These are phyloP conservation scores for Slavum lentiscoides DNA, from an alignment of 2,888 invertebrate genomes.

Conservation along the genomic window DNA sequence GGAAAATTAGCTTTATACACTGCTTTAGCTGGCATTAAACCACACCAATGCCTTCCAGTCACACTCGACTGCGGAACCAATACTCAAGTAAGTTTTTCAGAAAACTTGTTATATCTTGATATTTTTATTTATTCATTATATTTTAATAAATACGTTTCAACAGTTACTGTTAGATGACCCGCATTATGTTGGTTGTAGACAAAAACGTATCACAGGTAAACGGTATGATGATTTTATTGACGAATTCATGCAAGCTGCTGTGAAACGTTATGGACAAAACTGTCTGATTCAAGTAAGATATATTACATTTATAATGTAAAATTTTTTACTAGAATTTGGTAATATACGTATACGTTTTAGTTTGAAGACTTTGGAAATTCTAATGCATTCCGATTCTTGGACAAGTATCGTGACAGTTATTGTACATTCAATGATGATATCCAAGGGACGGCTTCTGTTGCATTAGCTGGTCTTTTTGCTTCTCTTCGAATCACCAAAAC, in stretches of 20 bases:
- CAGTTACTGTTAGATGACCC: slow-evolving; percentile 86
- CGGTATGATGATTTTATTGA: slow-evolving; percentile 92
- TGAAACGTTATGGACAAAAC: slow-evolving; percentile 81
- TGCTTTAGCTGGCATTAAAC: slow-evolving; percentile 94
- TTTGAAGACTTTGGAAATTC: slow-evolving; percentile 99
- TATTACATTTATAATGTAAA: background rate
- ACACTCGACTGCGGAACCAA: slow-evolving; percentile 76
- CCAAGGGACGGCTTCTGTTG: slow-evolving; percentile 93
- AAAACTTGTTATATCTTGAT: background rate
- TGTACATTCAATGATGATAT: slow-evolving; percentile 99
- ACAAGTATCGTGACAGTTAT: slow-evolving; percentile 82
- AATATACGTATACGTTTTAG: slow-evolving; percentile 60
- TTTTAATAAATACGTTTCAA: slow-evolving; percentile 54
- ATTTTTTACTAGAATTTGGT: background rate
- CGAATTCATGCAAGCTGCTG: slow-evolving; percentile 94
- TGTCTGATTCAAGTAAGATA: slow-evolving; percentile 71
- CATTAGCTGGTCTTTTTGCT: slow-evolving; percentile 89
- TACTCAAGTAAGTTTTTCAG: slow-evolving; percentile 63
- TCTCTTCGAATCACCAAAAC: slow-evolving; percentile 82
- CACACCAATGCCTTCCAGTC: slow-evolving; percentile 91
- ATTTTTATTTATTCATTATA: background rate
- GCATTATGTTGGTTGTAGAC: slow-evolving; percentile 89
- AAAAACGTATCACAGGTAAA: slow-evolving; percentile 78
- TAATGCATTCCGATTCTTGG: slow-evolving; percentile 92
- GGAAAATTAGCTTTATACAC: slow-evolving; percentile 97